These are phyloP conservation scores for Chelon labrosus DNA, from an alignment of 2,797 vertebrate species.

Conservation along the genomic window DNA sequence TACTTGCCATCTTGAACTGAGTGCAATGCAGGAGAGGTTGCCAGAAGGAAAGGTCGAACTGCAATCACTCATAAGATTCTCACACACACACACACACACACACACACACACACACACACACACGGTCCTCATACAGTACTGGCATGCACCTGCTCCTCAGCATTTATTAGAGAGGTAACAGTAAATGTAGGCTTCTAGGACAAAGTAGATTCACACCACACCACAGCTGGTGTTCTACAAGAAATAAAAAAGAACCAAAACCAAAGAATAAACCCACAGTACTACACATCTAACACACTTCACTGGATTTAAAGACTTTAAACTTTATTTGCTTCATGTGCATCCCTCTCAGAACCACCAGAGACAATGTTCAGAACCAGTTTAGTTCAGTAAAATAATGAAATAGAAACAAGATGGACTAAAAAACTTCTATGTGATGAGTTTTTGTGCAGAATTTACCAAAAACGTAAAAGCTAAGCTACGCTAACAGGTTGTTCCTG, in stretches of 20 bases:
- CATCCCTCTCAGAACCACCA: too few species aligned
- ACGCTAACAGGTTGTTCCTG: too few species aligned
- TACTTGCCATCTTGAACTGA: conserved; percentile 71
- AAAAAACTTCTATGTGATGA: too few species aligned
- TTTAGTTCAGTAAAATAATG: too few species aligned
- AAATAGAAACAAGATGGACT: too few species aligned
- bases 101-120: neutral
- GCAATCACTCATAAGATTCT: conserved; percentile 65
- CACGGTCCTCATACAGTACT: conserved; percentile 10
- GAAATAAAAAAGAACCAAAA: neutral
- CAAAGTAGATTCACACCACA: conserved; percentile 22
- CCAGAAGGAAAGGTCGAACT: conserved; percentile 73
- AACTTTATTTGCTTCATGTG: too few species aligned
- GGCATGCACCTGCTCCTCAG: conserved; percentile 61
- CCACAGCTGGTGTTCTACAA: neutral
- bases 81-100: conserved; percentile 27
- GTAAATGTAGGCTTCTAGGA: conserved; percentile 24
- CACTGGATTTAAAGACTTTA: too few species aligned
- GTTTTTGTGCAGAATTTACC: too few species aligned
- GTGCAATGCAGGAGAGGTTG: conserved; percentile 67
- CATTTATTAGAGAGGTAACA: conserved; percentile 35
- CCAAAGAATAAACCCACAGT: too few species aligned
- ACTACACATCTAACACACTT: too few species aligned
- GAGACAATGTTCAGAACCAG: too few species aligned
- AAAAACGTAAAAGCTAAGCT: too few species aligned